Percentiles rank a stretch among this genome's conserved stretches.
Conservation (phyloP, 2,113 vertebrate genomes). For the Hemiprocne comata region DNA sequence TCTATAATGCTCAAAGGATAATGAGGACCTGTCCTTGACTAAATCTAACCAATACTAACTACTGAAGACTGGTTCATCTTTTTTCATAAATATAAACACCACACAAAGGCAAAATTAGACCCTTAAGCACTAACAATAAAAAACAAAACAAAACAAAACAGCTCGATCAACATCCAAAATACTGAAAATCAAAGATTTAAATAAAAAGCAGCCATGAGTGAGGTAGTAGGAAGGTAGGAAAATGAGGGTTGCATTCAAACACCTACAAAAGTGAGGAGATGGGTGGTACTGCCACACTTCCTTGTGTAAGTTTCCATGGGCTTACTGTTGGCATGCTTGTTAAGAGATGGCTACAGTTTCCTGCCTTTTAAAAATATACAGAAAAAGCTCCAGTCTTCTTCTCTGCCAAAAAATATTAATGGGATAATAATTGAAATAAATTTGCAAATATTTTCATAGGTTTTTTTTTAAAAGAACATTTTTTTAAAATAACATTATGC, state of each 20-base stretch:
- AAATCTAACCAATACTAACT: neutral
- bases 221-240: neutral
- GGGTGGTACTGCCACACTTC: neutral
- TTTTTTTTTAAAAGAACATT: neutral
- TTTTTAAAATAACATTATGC: too few relatives aligned
- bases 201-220: neutral
- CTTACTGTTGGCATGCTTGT: neutral
- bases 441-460: neutral
- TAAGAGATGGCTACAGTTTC: neutral
- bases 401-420: neutral
- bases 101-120: neutral
- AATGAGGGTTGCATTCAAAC: neutral
- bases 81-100: neutral
- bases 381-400: neutral
- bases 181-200: neutral
- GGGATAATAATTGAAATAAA: neutral
- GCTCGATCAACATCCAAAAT: neutral
- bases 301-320: neutral
- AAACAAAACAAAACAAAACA: neutral
- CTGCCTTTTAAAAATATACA: neutral
- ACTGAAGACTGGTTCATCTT: neutral
- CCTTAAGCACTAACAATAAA: neutral
- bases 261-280: neutral
- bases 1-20: neutral
- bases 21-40: neutral